Evolutionary conservation across 2,113 vertebrate genomes (phyloP).

Genomic region (Psilopogon haemacephalus): DNA sequence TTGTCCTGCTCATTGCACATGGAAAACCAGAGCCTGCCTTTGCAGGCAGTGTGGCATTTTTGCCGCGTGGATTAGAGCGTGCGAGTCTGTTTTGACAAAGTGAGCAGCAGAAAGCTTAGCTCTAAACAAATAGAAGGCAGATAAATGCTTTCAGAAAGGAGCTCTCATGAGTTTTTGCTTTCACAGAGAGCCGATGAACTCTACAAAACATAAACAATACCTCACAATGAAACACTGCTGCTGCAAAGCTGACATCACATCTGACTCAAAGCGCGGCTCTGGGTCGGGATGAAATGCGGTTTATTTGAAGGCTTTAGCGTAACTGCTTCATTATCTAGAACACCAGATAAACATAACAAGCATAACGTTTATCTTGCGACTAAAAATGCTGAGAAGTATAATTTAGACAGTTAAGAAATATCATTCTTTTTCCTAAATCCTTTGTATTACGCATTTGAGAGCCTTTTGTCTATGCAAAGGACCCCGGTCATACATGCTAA

Average conservation of each 20-base stretch:
- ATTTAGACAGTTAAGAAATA: neutral
- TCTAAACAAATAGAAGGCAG: neutral
- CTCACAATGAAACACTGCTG: slow-evolving; percentile 35
- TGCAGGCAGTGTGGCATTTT: neutral
- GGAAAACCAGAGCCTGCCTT: neutral
- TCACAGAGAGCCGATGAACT: slow-evolving; percentile 30
- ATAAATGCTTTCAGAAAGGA: neutral
- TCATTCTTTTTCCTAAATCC: neutral
- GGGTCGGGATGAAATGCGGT: slow-evolving; percentile 34
- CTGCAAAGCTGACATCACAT: slow-evolving; percentile 49
- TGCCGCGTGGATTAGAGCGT: neutral
- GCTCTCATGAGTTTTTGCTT: slow-evolving; percentile 38
- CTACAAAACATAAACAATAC: slow-evolving; percentile 33
- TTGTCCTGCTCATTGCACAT: neutral
- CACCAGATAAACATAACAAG: slow-evolving; percentile 32
- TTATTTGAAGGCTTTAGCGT: slow-evolving; percentile 53
- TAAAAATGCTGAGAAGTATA: slow-evolving; percentile 19
- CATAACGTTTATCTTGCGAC: neutral
- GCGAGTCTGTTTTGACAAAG: neutral
- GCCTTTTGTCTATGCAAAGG: neutral
- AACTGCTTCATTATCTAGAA: slow-evolving; percentile 34
- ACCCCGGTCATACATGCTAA: neutral
- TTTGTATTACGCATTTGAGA: neutral
- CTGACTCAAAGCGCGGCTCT: slow-evolving; percentile 33
- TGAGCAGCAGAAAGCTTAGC: neutral